Evolutionary conservation across 2,888 invertebrate genomes (phyloP).

Genomic region (Amblyjoppa proteus): DNA sequence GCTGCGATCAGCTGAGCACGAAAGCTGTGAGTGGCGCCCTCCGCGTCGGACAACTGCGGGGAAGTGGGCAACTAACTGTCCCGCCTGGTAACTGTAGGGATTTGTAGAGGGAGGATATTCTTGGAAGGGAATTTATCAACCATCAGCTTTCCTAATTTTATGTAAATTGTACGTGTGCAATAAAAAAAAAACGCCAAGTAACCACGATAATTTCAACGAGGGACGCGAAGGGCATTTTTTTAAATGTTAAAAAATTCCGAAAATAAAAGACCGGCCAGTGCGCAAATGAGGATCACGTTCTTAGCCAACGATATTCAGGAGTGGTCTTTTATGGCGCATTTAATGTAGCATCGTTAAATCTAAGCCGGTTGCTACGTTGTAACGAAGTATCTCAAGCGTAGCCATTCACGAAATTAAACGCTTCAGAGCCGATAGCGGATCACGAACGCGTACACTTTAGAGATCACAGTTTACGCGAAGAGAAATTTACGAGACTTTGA

Average conservation of each 20-base stretch:
- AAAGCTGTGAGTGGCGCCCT: background rate
- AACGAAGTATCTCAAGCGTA: background rate
- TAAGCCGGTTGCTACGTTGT: constrained; percentile 15
- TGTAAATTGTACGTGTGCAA: background rate
- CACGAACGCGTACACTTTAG: constrained; percentile 6
- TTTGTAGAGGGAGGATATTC: background rate
- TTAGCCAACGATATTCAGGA: constrained; percentile 20
- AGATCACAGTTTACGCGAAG: background rate
- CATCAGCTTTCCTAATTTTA: background rate
- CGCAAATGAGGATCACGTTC: constrained; percentile 1
- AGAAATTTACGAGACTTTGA: background rate
- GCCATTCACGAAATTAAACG: background rate
- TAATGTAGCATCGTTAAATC: constrained; percentile 19
- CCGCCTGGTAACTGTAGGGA: constrained; percentile 13
- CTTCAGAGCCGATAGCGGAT: background rate
- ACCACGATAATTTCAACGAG: background rate
- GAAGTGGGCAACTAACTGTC: background rate
- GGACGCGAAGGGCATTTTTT: background rate
- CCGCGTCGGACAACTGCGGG: background rate
- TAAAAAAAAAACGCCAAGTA: background rate
- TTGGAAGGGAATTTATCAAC: background rate
- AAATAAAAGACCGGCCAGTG: constrained; percentile 8
- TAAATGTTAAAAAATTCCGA: background rate
- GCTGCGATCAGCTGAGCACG: background rate
- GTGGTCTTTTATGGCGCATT: constrained; percentile 8